Evolutionary conservation across 1,140 invertebrate species (phyloP), one percentile per base, ranked within the genome.

Genomic region (Drosophila fuyamai): DNA sequence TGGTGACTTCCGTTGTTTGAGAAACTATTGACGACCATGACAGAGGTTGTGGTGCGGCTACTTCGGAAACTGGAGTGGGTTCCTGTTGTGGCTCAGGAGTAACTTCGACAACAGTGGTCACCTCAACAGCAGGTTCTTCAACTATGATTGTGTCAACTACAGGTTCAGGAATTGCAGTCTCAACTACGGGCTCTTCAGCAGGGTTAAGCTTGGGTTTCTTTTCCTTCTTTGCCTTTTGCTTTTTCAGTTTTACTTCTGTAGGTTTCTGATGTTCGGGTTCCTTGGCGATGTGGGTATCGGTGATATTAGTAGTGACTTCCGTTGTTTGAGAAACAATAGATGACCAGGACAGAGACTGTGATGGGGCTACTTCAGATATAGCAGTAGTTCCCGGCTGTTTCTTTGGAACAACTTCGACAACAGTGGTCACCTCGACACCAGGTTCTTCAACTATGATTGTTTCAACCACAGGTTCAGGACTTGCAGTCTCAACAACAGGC

Each of bases 151-250:
- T 12, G 46, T 18, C 59, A 32, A 18, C 47, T 4, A 23, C 38
- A 5, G 54, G 38, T 12, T 66, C 38, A 9, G 48, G 8, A 14
- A 48, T 2, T 8, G 13, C 13, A 14, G 27, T 4, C 47, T 41
- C 44, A 16, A 16, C 46, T 9, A 44, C 40, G 5, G 54, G 44
- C 6, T 67, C 38, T 14, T 38, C 7, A 14, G 41, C n/a, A 8
- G 4, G 3, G 2, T 32, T 38, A 1, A 1, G 3, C 10, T 79
- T 59, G 0, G 51, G 5, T 46, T 79, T 82, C 14, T 53, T 53
- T 1, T 83, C 76, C 14, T 83, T 76, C 53, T 79, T 84, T 1
- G 57, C 0, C 38, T 84, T 84, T 12, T 60, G 54, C 8, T 76
- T 71, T 5, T 50, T 67, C 0, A 16, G 40, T 2, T 60, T 63